Evolutionary conservation across 2,888 invertebrate genomes (phyloP).

Genomic region (Periphyllus acericola): DNA sequence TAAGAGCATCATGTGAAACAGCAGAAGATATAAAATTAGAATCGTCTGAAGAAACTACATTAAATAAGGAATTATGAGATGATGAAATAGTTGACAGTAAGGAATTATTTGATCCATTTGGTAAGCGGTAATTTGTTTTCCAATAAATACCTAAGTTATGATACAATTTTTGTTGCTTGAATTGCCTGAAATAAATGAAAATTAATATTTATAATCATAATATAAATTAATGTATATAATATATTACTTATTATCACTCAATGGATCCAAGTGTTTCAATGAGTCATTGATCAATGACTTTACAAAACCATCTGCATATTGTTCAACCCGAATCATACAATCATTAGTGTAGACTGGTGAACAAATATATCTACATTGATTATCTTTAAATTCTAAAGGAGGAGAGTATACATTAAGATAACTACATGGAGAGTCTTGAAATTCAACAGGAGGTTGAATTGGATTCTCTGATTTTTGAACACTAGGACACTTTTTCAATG

Average conservation of each 20-base stretch:
- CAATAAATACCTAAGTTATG: conserved; percentile 53
- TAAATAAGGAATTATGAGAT: conserved; percentile 84
- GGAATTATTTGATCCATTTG: conserved; percentile 58
- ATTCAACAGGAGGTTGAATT: conserved; percentile 87
- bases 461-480: conserved; percentile 66
- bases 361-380: conserved; percentile 15
- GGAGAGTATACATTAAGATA: conserved; percentile 40
- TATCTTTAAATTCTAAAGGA: conserved; percentile 48
- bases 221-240: not conserved
- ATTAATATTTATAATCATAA: not conserved
- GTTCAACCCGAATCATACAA: conserved; percentile 48
- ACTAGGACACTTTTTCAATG: conserved; percentile 64
- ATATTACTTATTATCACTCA: conserved; percentile 27
- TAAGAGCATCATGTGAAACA: conserved; percentile 85
- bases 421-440: conserved; percentile 75
- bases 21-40: conserved; percentile 89
- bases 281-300: conserved; percentile 51
- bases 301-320: conserved; percentile 54
- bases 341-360: conserved; percentile 43
- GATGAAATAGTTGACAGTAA: conserved; percentile 52
- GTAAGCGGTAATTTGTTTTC: conserved; percentile 53
- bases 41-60: conserved; percentile 77
- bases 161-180: conserved; percentile 35
- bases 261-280: conserved; percentile 42
- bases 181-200: conserved; percentile 37